A percentile compares a stretch with the other conserved stretches of the same genome.
Conservation (phyloP, 2,888 invertebrate species). For the Zygaena filipendulae region DNA sequence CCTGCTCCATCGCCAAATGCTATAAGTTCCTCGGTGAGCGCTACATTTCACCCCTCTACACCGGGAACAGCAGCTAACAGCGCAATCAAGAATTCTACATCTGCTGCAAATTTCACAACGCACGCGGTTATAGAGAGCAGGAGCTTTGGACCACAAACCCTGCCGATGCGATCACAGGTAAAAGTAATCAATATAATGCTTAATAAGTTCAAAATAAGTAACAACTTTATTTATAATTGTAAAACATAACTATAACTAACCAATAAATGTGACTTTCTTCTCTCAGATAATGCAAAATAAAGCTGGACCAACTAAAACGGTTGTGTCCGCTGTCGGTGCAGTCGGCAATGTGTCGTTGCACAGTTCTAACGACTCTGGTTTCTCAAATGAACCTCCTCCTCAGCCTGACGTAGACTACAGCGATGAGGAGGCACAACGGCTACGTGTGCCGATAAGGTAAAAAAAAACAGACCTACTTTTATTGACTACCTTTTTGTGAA, state of each 20-base stretch:
- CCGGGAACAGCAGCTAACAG: slow-evolving; percentile 38
- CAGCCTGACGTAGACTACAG: slow-evolving; percentile 93
- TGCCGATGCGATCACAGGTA: slow-evolving; percentile 61
- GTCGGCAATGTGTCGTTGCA: slow-evolving; percentile 84
- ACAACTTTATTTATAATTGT: slow-evolving; percentile 1
- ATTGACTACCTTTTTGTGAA: slow-evolving; percentile 9
- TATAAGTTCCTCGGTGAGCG: slow-evolving; percentile 72
- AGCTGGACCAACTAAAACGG: slow-evolving; percentile 56
- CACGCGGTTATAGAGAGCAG: slow-evolving; percentile 58
- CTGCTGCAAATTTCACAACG: slow-evolving; percentile 68
- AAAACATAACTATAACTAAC: background rate
- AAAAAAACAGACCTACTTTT: slow-evolving; percentile 13
- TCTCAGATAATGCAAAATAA: slow-evolving; percentile 50
- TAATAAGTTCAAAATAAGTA: background rate
- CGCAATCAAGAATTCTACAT: slow-evolving; percentile 67
- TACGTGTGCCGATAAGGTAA: slow-evolving; percentile 73
- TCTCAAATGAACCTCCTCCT: slow-evolving; percentile 89
- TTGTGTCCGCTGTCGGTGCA: slow-evolving; percentile 53
- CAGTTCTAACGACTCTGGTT: slow-evolving; percentile 92
- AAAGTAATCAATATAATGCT: slow-evolving; percentile 2
- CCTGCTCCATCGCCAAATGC: slow-evolving; percentile 78
- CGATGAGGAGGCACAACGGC: slow-evolving; percentile 81
- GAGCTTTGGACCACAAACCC: slow-evolving; percentile 58
- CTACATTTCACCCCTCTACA: slow-evolving; percentile 62
- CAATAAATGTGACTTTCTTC: slow-evolving; percentile 2